These are phyloP conservation scores for Hippocampus zosterae DNA, from an alignment of 2,113 vertebrate genomes.

Conservation along the genomic window DNA sequence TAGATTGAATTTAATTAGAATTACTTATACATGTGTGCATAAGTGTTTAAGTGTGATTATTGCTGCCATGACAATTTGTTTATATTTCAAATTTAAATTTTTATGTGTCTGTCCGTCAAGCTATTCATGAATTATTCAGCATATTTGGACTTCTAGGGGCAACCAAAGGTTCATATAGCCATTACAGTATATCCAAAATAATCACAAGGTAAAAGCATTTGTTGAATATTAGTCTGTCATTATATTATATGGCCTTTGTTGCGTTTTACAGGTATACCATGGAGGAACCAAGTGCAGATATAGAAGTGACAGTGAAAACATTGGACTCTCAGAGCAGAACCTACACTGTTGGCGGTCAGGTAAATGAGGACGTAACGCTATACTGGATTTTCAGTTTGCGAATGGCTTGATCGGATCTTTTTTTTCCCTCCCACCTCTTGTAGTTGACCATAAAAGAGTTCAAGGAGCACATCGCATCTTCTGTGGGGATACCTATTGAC, in stretches of 20 bases:
- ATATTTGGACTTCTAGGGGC: not conserved
- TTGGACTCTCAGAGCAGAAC: constrained; percentile 88
- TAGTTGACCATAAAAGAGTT: constrained; percentile 89
- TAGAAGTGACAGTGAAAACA: constrained; percentile 89
- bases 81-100: not conserved
- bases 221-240: not conserved
- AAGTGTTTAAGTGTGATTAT: too few relatives aligned
- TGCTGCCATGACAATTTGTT: not conserved
- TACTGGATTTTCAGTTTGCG: not conserved
- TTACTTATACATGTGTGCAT: not conserved
- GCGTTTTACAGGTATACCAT: constrained; percentile 51
- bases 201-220: not conserved
- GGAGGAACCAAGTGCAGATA: constrained; percentile 75
- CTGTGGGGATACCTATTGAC: constrained; percentile 84
- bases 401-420: not conserved
- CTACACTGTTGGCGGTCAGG: constrained; percentile 83
- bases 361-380: constrained; percentile 44
- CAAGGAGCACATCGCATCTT: constrained; percentile 85
- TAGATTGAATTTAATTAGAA: too few relatives aligned
- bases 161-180: not conserved
- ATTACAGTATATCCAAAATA: not conserved
- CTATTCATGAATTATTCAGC: not conserved
- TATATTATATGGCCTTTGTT: not conserved
- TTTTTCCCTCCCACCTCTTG: not conserved
- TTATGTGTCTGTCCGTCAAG: not conserved